Base-by-base conservation (phyloP, 2,797 vertebrate species). In the Silurus aristotelis region DNA sequence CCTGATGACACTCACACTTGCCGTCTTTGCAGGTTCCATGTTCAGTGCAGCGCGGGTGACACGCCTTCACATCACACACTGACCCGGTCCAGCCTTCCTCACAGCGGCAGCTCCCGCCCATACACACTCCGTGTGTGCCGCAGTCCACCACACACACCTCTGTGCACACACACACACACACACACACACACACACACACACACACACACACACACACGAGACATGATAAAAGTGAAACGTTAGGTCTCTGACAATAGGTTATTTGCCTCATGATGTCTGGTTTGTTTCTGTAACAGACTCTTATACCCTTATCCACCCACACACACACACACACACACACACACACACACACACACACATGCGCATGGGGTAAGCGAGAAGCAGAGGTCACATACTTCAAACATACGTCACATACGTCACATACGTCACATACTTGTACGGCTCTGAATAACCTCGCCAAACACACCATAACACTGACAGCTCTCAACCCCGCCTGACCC, bases 1-100 rank as follows among this genome's bases (percentile, higher is more conserved):
- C 98, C 92, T 99, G 98, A 96, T 95, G 97, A 90, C 98, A 99
- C 91, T 99, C 97, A 87, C 98, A 99, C 92, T 98, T 99, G 72
- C 98, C 98, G 0, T 99, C 98, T 89, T 97, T 98, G 80, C 98
- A 99, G 85, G 96, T 96, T 10, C 98, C 98, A 0, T 99, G 98
- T 91, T 99, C 98, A 0, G 94, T 94, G 91, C 98, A 99, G 89
- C 98, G 93, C 0, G 97, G 97, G 86, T 99, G 98, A 90, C 98
- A 99, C 64, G 97, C 96, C 89, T 97, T 96, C 92, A 99, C 97
- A 90, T 90, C 97, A 73, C 98, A 99, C 19, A 95, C 92, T 0
- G 95, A 72, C 0, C 98, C 98, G 0, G 96, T 97, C 98, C 98
- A 99, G 90, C 97, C 97, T 38, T 99, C 98, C 90, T 99, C 98